Evolutionary conservation across 1,140 invertebrate species (phyloP).

Genomic region (Phenacoccus solenopsis): DNA sequence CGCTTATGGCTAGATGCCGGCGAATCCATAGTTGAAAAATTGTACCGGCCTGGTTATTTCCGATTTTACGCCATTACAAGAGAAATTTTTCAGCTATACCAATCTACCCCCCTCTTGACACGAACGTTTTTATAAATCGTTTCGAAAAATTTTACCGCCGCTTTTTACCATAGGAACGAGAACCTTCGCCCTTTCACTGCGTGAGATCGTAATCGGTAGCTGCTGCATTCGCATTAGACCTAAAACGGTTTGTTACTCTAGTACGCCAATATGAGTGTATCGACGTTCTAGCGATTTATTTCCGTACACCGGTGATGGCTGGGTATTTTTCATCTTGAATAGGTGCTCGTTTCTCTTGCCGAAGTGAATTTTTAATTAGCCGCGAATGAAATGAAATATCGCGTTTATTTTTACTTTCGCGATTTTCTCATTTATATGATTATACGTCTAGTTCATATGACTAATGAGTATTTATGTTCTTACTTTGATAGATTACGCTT

Average conservation of each 20-base stretch:
- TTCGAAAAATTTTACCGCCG: not conserved
- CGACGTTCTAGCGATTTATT: not conserved
- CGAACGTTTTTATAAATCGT: not conserved
- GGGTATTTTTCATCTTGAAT: not conserved
- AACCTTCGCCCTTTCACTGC: not conserved
- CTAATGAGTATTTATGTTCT: too few species aligned
- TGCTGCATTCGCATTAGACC: not conserved
- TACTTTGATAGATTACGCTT: too few species aligned
- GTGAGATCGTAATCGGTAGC: not conserved
- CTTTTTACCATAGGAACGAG: not conserved
- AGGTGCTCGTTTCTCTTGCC: not conserved
- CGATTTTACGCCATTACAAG: not conserved
- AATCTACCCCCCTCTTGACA: not conserved
- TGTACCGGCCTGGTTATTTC: not conserved
- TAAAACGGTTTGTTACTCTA: not conserved
- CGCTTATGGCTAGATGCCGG: too few species aligned
- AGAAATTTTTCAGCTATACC: not conserved
- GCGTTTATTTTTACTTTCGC: too few species aligned
- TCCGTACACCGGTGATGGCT: not conserved
- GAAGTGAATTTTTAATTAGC: not conserved
- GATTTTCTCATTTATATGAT: too few species aligned
- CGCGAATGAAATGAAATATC: too few species aligned
- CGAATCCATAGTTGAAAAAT: not conserved
- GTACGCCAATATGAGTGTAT: not conserved
- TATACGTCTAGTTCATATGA: too few species aligned